These are phyloP conservation scores for Serranus cabrilla DNA, from an alignment of 2,797 vertebrate species.

Conservation along the genomic window DNA sequence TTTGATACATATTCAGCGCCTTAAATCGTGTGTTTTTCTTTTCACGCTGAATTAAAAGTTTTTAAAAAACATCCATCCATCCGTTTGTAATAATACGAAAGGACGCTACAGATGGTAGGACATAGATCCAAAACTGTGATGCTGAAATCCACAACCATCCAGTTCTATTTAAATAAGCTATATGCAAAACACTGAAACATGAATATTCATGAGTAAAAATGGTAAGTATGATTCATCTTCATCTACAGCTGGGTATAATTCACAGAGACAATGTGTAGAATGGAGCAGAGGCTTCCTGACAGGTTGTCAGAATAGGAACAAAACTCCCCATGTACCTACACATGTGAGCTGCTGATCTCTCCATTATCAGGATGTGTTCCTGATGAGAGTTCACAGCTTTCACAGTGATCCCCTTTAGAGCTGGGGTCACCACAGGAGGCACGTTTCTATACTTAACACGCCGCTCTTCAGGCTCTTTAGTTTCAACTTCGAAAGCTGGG, in stretches of 20 bases:
- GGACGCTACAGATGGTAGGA: constrained; percentile 67
- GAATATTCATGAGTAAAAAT: constrained; percentile 80
- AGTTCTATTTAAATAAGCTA: constrained; percentile 60
- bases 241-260: constrained; percentile 79
- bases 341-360: constrained; percentile 60
- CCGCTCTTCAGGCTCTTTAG: constrained; percentile 14
- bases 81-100: constrained; percentile 50
- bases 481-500: constrained; percentile 5
- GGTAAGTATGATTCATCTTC: constrained; percentile 78
- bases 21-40: constrained; percentile 46
- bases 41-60: constrained; percentile 72
- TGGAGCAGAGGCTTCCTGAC: constrained; percentile 54
- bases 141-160: constrained; percentile 40
- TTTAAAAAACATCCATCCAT: constrained; percentile 34
- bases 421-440: constrained; percentile 39
- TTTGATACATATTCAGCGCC: constrained; percentile 42
- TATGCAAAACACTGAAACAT: constrained; percentile 72
- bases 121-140: constrained; percentile 54
- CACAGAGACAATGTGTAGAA: constrained; percentile 67
- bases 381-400: constrained; percentile 71
- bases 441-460: constrained; percentile 26
- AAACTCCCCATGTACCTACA: constrained; percentile 21
- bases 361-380: constrained; percentile 52
- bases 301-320: constrained; percentile 60
- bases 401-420: constrained; percentile 38